Conservation (phyloP, 53 echinoderm and acorn worm species). For the Antedon mediterranea region DNA sequence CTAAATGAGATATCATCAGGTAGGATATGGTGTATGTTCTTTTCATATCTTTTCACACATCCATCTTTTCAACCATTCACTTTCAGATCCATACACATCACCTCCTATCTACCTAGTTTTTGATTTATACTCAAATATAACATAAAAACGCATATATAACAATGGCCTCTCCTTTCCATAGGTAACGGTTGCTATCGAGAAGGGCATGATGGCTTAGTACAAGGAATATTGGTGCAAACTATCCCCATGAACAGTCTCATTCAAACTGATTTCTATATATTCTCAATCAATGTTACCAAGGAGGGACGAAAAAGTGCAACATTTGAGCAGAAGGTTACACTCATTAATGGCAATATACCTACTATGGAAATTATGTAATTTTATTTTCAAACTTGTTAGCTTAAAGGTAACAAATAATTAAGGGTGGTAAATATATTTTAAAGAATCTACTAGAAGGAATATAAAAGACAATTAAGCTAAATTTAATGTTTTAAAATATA, state of each 20-base stretch:
- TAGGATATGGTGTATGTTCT: conserved; percentile 10
- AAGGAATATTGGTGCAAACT: conserved; percentile 3
- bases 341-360: conserved; percentile 10
- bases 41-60: no score
- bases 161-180: neutral
- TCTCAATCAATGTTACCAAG: neutral
- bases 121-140: neutral
- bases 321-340: conserved; percentile 17
- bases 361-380: conserved; percentile 8
- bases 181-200: conserved; percentile 31
- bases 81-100: no score
- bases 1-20: conserved; percentile 24
- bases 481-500: no score
- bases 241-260: conserved; percentile 10
- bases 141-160: no score
- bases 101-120: no score
- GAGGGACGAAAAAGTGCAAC: neutral
- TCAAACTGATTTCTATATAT: neutral
- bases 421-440: neutral
- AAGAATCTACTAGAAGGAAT: neutral
- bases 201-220: conserved; percentile 26
- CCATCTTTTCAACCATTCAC: no score
- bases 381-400: neutral
- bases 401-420: neutral
- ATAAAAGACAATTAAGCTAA: no score